These are phyloP conservation scores for Excalfactoria chinensis DNA, from an alignment of 2,113 vertebrate genomes.

Conservation along the genomic window DNA sequence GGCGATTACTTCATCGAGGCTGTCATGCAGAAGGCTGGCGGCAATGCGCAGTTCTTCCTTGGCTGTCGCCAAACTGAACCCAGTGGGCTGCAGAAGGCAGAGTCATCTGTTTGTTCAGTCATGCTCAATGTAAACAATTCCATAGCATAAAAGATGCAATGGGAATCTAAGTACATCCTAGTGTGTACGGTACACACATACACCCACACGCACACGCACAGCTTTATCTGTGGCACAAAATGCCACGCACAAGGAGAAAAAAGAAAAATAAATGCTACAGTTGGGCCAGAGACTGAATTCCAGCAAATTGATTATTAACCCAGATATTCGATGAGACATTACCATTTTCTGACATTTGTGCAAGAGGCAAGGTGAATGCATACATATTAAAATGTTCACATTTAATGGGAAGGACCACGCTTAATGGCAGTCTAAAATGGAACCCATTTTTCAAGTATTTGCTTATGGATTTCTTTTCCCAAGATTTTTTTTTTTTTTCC, in stretches of 20 bases:
- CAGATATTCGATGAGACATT: slow-evolving; percentile 76
- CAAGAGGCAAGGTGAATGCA: slow-evolving; percentile 87
- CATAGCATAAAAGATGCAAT: slow-evolving; percentile 75
- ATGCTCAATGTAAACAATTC: slow-evolving; percentile 82
- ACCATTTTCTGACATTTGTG: slow-evolving; percentile 84
- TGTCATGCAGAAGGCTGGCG: slow-evolving; percentile 31
- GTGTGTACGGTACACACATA: slow-evolving; percentile 65
- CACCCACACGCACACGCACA: slow-evolving; percentile 19
- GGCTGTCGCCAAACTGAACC: slow-evolving; percentile 41
- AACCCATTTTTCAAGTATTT: slow-evolving; percentile 98
- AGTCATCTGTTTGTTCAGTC: slow-evolving; percentile 74
- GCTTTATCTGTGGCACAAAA: slow-evolving; percentile 72
- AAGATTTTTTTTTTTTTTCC: slow-evolving; percentile 50
- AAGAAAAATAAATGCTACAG: slow-evolving; percentile 79
- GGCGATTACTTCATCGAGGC: slow-evolving; percentile 16
- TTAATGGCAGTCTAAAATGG: slow-evolving; percentile 88
- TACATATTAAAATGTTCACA: slow-evolving; percentile 91
- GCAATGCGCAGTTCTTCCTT: slow-evolving; percentile 11
- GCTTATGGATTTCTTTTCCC: slow-evolving; percentile 74
- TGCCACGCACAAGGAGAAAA: slow-evolving; percentile 64
- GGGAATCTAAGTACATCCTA: slow-evolving; percentile 73
- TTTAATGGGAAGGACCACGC: slow-evolving; percentile 95
- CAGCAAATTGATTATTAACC: slow-evolving; percentile 80
- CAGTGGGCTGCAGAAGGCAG: slow-evolving; percentile 69
- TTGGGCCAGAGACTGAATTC: slow-evolving; percentile 81